Conservation (phyloP, 2,113 vertebrate species). For the Elaphurus davidianus region DNA sequence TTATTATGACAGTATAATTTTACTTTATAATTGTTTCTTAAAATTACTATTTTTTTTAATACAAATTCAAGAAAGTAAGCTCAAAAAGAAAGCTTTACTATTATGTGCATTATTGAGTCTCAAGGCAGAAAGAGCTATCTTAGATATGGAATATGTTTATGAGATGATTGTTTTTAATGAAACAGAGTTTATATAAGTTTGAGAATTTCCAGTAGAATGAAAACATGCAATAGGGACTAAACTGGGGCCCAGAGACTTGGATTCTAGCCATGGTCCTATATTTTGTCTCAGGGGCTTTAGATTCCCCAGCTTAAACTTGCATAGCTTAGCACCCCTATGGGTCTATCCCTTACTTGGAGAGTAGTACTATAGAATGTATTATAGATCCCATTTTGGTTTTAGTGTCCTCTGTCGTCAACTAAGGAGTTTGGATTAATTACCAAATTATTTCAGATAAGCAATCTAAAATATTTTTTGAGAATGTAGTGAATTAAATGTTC, state of each 20-base stretch:
- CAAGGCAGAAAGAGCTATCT: neutral
- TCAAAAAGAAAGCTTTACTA: neutral
- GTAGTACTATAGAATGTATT: neutral
- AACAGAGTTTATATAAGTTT: neutral
- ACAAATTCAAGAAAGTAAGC: neutral
- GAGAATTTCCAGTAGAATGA: neutral
- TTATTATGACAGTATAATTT: neutral
- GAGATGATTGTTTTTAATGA: neutral
- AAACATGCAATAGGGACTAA: neutral
- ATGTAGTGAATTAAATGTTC: neutral
- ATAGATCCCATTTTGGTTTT: neutral
- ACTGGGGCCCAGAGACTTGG: neutral
- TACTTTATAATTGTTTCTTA: neutral
- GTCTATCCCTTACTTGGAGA: neutral
- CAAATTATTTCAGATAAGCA: neutral
- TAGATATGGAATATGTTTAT: neutral
- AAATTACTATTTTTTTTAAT: neutral
- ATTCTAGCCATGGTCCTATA: neutral
- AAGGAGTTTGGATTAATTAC: neutral
- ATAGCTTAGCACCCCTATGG: neutral
- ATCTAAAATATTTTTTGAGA: neutral
- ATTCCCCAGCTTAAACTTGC: rapidly evolving
- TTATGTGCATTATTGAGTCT: neutral
- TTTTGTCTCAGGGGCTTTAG: neutral
- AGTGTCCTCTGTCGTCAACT: neutral